Evolutionary conservation across 2,888 invertebrate species (phyloP), one percentile per base, ranked within the genome.

Genomic region (Polylopha cassiicola): DNA sequence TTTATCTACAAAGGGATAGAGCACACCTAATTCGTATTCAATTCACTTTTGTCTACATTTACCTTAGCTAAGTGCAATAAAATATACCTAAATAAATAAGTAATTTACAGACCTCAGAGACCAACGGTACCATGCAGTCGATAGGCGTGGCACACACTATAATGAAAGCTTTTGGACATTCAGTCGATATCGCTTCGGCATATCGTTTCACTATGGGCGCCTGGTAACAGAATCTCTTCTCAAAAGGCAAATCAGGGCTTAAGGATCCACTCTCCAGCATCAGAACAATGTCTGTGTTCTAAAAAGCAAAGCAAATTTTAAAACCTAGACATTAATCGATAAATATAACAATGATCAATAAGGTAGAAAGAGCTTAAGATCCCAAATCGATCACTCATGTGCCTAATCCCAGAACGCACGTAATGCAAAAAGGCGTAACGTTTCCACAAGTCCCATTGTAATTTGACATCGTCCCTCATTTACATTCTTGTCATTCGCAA

Each of bases 81-180:
- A 28, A 7, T 23, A 2, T 22, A 10, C 7, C 9, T 32, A 5
- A 16, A 5, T 14, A 11, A 6, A n/a, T 4, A n/a, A 23, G 4
- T 9, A 28, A 10, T 26, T 28, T 9, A 2, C 7, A 30, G 22
- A 88, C 82, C 70, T 82, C 78, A 16, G 84, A 78, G 1, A 88
- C 69, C 22, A 89, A 56, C 2, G 87, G 87, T 8, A 87, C 82
- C 69, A 86, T 87, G 42, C 87, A 84, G 45, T 88, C 87, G 1
- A 88, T 73, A 4, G 89, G 89, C 33, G 80, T 66, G 1, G 87
- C 79, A 48, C 80, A 74, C 2, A 88, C 85, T 8, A 88, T 66
- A 14, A 88, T 48, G 22, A 88, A 76, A 0, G 89, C 86, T 52
- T 81, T 86, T 0, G 89, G 88, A 13, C 88, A 87, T 50, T 85